These are phyloP conservation scores for Asarcornis scutulata DNA, from an alignment of 2,113 vertebrate genomes.

Conservation along the genomic window DNA sequence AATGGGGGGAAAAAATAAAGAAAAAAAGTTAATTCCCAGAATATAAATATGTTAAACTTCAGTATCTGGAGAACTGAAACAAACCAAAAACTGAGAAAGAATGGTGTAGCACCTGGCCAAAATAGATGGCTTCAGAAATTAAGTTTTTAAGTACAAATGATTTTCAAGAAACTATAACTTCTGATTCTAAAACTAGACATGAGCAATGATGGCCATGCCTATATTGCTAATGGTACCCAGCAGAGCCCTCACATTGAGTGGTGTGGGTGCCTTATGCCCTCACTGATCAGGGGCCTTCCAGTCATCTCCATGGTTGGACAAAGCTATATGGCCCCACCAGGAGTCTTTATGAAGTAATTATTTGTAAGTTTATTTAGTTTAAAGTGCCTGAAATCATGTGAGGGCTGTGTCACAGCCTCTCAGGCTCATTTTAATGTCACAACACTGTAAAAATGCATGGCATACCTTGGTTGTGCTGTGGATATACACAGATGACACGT, in stretches of 20 bases:
- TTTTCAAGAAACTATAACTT: background rate
- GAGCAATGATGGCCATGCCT: background rate
- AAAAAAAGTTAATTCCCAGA: background rate
- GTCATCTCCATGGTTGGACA: accelerated
- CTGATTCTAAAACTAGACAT: background rate
- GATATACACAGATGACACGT: accelerated
- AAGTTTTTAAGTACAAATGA: background rate
- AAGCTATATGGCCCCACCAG: background rate
- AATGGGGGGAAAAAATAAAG: background rate
- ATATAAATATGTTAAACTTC: background rate
- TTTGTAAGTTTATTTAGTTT: background rate
- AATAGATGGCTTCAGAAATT: background rate
- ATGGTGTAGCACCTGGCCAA: background rate
- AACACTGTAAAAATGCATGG: background rate
- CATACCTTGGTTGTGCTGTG: background rate
- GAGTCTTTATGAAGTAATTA: background rate
- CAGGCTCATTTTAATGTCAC: background rate
- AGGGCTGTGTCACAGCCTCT: background rate
- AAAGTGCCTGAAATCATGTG: background rate
- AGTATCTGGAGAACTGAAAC: background rate
- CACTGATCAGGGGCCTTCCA: background rate
- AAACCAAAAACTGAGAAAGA: background rate
- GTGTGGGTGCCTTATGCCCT: background rate
- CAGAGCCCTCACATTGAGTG: accelerated
- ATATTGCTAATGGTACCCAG: background rate